Evolutionary conservation across 2,113 vertebrate species (phyloP).

Genomic region (Apeltes quadracus): DNA sequence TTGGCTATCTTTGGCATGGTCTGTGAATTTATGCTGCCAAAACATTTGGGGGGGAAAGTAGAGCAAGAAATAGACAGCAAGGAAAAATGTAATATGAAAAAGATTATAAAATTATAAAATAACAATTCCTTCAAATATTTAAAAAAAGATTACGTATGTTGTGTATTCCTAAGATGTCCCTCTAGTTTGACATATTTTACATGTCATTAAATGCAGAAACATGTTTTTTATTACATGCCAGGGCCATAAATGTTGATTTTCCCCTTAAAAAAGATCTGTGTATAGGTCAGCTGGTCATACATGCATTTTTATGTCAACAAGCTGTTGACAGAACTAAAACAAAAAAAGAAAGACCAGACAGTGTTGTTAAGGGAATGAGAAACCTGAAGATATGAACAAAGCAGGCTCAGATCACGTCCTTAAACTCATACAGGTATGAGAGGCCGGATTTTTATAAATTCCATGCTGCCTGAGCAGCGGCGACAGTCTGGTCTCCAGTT

Average conservation of each 20-base stretch:
- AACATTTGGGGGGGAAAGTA: neutral
- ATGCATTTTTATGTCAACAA: neutral
- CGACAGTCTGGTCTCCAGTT: constrained; percentile 17
- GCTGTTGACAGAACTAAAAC: neutral
- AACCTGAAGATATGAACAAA: neutral
- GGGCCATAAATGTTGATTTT: neutral
- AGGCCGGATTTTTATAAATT: constrained; percentile 21
- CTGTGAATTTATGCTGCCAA: neutral
- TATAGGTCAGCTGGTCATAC: neutral
- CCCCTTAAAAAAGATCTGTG: neutral
- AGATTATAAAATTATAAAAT: neutral
- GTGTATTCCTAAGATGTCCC: neutral
- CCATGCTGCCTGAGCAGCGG: constrained; percentile 12
- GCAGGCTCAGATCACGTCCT: neutral
- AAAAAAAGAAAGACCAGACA: neutral
- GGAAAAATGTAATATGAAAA: neutral
- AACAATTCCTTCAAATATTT: neutral
- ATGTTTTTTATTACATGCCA: neutral
- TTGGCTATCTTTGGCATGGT: neutral
- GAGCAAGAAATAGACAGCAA: neutral
- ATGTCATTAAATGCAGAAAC: neutral
- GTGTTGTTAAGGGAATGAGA: neutral
- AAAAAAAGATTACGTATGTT: neutral
- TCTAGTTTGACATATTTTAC: neutral
- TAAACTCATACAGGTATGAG: neutral